These are phyloP conservation scores for Lasius fuliginosus DNA, from an alignment of 2,888 invertebrate species.

Conservation along the genomic window DNA sequence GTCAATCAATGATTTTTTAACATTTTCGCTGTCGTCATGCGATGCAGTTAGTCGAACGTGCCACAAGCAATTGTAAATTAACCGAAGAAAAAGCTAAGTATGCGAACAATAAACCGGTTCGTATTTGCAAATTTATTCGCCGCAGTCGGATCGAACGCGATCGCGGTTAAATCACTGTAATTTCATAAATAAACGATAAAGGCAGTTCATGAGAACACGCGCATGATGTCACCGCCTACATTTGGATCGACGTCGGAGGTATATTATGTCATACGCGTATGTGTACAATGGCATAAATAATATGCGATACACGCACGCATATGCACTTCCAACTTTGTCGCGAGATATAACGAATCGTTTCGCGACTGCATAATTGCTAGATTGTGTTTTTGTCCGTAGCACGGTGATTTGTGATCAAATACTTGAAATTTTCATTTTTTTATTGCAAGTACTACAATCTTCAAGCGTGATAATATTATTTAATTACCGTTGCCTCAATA, in stretches of 20 bases:
- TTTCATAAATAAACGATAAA: slow-evolving; percentile 69
- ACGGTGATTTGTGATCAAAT: neutral
- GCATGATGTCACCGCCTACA: slow-evolving; percentile 80
- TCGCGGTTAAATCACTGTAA: slow-evolving; percentile 69
- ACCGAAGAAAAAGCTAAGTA: neutral
- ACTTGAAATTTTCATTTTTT: neutral
- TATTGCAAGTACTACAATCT: neutral
- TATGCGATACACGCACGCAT: slow-evolving; percentile 26
- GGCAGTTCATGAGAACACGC: slow-evolving; percentile 44
- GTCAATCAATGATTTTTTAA: neutral
- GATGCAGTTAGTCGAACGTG: neutral
- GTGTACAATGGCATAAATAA: slow-evolving; percentile 38
- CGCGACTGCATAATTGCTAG: slow-evolving; percentile 1
- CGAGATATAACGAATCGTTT: neutral
- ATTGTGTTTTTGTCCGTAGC: neutral
- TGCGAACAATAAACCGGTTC: slow-evolving; percentile 20
- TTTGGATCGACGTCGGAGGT: slow-evolving; percentile 47
- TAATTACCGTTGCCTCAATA: neutral
- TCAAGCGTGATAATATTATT: neutral
- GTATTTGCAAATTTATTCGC: slow-evolving; percentile 33
- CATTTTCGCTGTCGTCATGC: slow-evolving; percentile 15
- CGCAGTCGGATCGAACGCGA: slow-evolving; percentile 14
- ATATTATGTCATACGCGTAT: slow-evolving; percentile 21
- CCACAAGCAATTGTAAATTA: slow-evolving; percentile 10
- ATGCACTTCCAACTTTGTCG: slow-evolving; percentile 27